Evolutionary conservation across 2,113 vertebrate genomes (phyloP).

Genomic region (Empidonax alnorum): DNA sequence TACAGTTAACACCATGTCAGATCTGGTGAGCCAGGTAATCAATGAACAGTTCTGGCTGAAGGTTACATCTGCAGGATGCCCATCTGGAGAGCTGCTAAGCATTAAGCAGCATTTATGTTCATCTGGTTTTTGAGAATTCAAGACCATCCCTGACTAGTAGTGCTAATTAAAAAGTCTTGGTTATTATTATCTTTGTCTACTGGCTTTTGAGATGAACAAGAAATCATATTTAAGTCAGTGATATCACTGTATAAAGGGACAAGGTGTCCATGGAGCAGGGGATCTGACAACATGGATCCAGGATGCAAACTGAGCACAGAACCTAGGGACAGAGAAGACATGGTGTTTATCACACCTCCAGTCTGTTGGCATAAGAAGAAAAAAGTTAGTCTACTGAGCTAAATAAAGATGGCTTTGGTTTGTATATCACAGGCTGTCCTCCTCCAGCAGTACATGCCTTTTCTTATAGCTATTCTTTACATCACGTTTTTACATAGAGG

Average conservation of each 20-base stretch:
- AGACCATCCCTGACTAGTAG: neutral
- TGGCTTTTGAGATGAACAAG: neutral
- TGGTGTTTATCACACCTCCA: neutral
- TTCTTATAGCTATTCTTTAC: neutral
- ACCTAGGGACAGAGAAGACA: rapidly evolving
- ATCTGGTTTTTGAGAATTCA: neutral
- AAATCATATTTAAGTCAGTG: neutral
- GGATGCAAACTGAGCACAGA: neutral
- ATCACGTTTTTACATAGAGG: neutral
- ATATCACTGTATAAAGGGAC: neutral
- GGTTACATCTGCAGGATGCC: neutral
- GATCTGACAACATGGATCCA: neutral
- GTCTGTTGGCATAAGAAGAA: neutral
- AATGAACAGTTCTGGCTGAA: neutral
- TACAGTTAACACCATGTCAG: neutral
- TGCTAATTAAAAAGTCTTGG: neutral
- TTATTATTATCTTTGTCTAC: neutral
- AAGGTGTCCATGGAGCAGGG: neutral
- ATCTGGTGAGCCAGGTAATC: neutral
- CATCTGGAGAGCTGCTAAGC: neutral
- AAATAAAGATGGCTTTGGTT: neutral
- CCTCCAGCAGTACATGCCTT: neutral
- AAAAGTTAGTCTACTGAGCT: neutral
- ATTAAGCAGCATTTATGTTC: neutral
- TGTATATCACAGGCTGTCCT: slow-evolving; percentile 7